Conservation (phyloP, 2,888 invertebrate genomes). For the Axea sp. region DNA sequence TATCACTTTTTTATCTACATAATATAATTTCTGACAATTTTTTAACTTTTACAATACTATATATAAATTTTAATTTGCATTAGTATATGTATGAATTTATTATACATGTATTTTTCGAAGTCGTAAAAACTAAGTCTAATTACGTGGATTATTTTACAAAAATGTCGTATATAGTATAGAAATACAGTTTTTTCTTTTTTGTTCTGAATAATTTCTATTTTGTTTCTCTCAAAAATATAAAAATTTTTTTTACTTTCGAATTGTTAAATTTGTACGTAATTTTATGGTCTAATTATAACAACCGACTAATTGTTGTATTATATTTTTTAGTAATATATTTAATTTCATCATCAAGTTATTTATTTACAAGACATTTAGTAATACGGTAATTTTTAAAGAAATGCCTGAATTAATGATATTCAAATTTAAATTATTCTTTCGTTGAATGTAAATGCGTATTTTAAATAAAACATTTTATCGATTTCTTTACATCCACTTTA, state of each 20-base stretch:
- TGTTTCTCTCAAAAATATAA: conserved; percentile 32
- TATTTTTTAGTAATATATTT: background rate
- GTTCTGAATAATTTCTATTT: background rate
- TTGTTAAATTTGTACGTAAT: conserved; percentile 30
- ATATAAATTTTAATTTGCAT: conserved; percentile 16
- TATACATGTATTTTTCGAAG: conserved; percentile 30
- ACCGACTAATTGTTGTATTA: too few relatives aligned
- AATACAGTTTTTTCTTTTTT: too few relatives aligned
- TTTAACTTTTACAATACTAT: conserved; percentile 5
- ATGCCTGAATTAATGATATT: too few relatives aligned
- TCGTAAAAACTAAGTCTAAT: conserved; percentile 7
- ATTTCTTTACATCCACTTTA: too few relatives aligned
- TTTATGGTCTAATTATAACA: conserved; percentile 5
- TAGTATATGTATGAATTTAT: conserved; percentile 12
- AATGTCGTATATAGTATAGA: conserved; percentile 22
- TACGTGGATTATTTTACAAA: conserved; percentile 27
- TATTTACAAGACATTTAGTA: too few relatives aligned
- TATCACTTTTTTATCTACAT: conserved; percentile 30
- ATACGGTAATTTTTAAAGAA: too few relatives aligned
- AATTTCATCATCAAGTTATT: too few relatives aligned
- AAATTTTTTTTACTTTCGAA: conserved; percentile 42
- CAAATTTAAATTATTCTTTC: too few relatives aligned
- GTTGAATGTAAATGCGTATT: too few relatives aligned
- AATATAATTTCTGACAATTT: conserved; percentile 9
- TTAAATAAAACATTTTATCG: too few relatives aligned